Conservation (phyloP, 1,140 invertebrate genomes). For the Armadillidium nasatum region DNA sequence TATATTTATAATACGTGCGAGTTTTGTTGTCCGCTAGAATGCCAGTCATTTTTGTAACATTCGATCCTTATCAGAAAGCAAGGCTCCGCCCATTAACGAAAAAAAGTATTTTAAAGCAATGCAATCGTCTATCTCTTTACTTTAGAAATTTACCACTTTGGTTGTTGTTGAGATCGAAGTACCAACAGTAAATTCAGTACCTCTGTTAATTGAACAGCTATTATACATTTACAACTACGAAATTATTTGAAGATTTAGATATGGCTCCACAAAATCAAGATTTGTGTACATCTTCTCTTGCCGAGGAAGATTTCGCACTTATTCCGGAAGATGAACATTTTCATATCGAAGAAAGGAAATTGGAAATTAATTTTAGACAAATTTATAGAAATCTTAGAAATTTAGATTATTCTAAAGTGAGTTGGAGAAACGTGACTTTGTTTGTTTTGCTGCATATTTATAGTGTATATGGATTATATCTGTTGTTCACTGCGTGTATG, state of each 20-base stretch:
- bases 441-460: constrained; percentile 80
- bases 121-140: neutral
- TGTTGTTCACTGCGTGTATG: constrained; percentile 72
- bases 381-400: constrained; percentile 36
- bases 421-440: constrained; percentile 87
- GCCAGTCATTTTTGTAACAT: no score
- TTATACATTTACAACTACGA: no score
- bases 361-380: constrained; percentile 31
- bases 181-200: no score
- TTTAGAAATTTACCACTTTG: neutral
- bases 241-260: no score
- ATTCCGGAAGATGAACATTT: constrained; percentile 19
- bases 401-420: constrained; percentile 53
- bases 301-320: constrained; percentile 24
- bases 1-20: no score
- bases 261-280: neutral
- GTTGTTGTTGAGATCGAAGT: no score
- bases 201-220: no score
- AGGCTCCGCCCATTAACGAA: no score
- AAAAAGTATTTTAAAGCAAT: no score
- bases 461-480: constrained; percentile 76
- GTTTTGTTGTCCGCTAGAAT: no score
- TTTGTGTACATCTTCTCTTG: neutral
- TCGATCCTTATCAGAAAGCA: no score
- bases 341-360: constrained; percentile 34